A percentile compares a stretch with the other conserved stretches of the same genome.
phyloP scores from a whole-genome alignment of 2,113 vertebrate species.

The Maccullochella peelii region DNA sequence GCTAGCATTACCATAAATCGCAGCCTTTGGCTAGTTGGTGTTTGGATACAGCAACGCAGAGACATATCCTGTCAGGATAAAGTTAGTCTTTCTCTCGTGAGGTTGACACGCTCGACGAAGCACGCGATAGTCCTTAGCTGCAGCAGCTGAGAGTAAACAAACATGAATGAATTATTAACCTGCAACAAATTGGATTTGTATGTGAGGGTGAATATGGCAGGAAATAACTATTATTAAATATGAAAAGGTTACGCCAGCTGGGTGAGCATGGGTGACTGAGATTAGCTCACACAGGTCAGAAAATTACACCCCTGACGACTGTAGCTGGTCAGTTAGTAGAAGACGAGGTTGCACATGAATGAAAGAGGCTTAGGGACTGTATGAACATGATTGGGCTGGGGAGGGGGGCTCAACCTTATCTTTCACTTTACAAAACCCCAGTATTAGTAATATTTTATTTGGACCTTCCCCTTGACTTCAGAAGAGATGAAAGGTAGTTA shows the following conservation, averaged over 20 bases:
- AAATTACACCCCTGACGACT: background rate
- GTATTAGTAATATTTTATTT: background rate
- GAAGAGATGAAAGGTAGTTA: too few species aligned
- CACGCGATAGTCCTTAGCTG: slow-evolving; percentile 8
- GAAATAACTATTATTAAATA: slow-evolving; percentile 6
- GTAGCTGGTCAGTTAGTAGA: background rate
- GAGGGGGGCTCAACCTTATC: background rate
- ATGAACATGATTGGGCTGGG: background rate
- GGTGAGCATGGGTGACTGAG: background rate
- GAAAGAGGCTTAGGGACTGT: background rate
- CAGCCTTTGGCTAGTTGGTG: background rate
- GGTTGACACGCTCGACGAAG: background rate
- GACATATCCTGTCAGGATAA: slow-evolving; percentile 11
- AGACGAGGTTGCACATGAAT: background rate
- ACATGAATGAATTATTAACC: slow-evolving; percentile 21
- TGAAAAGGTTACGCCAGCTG: background rate
- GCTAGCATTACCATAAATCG: slow-evolving; percentile 6
- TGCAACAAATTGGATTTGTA: slow-evolving; percentile 4
- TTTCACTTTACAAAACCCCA: background rate
- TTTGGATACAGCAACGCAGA: slow-evolving; percentile 6
- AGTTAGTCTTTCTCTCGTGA: slow-evolving; percentile 10
- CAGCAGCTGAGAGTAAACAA: slow-evolving; percentile 8
- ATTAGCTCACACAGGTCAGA: slow-evolving; percentile 10
- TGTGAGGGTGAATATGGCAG: background rate
- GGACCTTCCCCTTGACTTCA: background rate